Conservation (phyloP, 2,113 vertebrate genomes). For the Rana temporaria region DNA sequence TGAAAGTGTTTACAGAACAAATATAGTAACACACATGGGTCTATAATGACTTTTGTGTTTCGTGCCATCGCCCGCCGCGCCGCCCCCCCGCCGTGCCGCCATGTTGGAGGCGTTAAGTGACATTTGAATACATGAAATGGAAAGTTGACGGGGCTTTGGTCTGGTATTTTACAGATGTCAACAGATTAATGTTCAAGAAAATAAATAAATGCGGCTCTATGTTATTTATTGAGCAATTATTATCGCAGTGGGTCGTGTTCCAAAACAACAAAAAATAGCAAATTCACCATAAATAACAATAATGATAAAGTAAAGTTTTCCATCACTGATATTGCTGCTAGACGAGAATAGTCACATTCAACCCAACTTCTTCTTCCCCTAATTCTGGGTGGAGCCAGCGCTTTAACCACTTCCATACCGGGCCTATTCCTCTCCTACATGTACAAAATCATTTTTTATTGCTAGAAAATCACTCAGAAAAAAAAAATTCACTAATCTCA, state of each 20-base stretch:
- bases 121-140: slow-evolving; percentile 60
- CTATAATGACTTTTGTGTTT: not conserved
- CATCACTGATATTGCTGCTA: no score
- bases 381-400: no score
- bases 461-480: no score
- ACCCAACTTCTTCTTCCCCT: no score
- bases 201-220: not conserved
- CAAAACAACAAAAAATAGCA: not conserved
- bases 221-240: not conserved
- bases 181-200: not conserved
- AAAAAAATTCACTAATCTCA: no score
- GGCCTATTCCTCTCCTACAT: no score
- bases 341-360: no score
- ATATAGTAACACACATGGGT: slow-evolving; percentile 33
- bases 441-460: no score
- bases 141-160: not conserved
- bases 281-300: not conserved
- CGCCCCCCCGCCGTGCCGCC: slow-evolving; percentile 48
- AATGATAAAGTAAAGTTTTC: no score
- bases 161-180: slow-evolving; percentile 37
- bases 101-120: slow-evolving; percentile 47
- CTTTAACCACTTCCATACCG: no score
- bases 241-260: not conserved
- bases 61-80: not conserved
- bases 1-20: slow-evolving; percentile 62